A percentile compares a stretch with the other conserved stretches of the same genome.
Conservation (phyloP, 2,888 invertebrate species). For the Philopedon plagiatum region DNA sequence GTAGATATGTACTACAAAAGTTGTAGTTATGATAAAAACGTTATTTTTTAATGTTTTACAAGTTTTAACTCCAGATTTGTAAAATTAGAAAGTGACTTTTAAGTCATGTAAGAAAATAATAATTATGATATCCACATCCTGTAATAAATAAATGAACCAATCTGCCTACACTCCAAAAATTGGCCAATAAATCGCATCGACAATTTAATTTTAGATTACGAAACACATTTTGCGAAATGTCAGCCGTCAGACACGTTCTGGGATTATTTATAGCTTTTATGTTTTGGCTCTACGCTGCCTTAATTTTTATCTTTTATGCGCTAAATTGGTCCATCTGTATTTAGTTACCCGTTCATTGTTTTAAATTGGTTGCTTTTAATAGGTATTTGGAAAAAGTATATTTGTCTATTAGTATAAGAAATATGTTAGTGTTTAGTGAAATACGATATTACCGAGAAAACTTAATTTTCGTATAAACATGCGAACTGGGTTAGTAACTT, state of each 20-base stretch:
- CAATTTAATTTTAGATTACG: slow-evolving; percentile 32
- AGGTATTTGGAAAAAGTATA: background rate
- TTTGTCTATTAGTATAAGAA: background rate
- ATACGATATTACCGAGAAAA: background rate
- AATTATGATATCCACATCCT: background rate
- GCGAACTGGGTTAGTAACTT: slow-evolving; percentile 9
- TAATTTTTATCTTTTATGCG: slow-evolving; percentile 19
- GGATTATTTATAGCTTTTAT: slow-evolving; percentile 29
- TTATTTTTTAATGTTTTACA: too few relatives aligned
- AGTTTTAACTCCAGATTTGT: too few relatives aligned
- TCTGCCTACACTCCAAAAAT: slow-evolving; percentile 14
- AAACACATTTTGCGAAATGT: slow-evolving; percentile 31
- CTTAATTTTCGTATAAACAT: background rate
- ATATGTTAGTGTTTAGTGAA: background rate
- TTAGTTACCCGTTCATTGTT: slow-evolving; percentile 21
- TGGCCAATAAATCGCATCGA: slow-evolving; percentile 15
- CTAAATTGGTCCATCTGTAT: slow-evolving; percentile 29
- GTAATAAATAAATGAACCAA: slow-evolving; percentile 10
- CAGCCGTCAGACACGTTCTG: slow-evolving; percentile 36
- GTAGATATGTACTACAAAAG: too few relatives aligned
- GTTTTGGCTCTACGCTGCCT: slow-evolving; percentile 26
- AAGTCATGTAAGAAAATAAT: too few relatives aligned
- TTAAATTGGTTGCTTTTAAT: background rate
- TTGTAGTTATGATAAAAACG: too few relatives aligned
- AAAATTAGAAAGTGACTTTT: too few relatives aligned